phyloP scores from a whole-genome alignment of 2,888 invertebrate genomes.

The Balanococcus diminutus region DNA sequence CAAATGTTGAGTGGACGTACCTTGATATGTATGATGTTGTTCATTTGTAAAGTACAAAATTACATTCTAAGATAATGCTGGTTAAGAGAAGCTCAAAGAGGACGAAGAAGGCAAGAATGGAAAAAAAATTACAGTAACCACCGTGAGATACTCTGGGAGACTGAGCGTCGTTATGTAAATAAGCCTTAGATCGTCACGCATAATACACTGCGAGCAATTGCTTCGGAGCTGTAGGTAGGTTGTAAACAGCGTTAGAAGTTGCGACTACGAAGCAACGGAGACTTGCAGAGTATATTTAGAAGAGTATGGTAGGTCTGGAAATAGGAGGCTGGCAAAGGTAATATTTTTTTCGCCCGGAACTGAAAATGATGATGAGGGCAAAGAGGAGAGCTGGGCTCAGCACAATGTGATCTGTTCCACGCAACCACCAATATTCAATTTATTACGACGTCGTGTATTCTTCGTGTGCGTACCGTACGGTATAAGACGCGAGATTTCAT shows the following conservation, averaged over 20 bases:
- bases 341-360: too few relatives aligned
- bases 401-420: conserved; percentile 4
- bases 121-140: not conserved
- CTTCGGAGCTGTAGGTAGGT: not conserved
- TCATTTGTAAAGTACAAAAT: not conserved
- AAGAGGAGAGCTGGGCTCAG: not conserved
- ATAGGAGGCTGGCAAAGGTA: not conserved
- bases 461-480: too few relatives aligned
- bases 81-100: too few relatives aligned
- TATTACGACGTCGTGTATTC: conserved; percentile 9
- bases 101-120: not conserved
- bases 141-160: not conserved
- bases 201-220: not conserved
- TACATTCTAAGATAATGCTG: too few relatives aligned
- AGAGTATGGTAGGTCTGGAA: not conserved
- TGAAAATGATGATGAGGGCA: not conserved
- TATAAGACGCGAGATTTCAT: too few relatives aligned
- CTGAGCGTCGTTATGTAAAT: conserved; percentile 2
- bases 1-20: not conserved
- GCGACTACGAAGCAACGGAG: not conserved
- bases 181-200: conserved; percentile 15
- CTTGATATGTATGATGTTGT: not conserved
- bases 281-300: not conserved
- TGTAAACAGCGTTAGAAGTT: conserved; percentile 22
- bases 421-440: conserved; percentile 19